Conservation (phyloP, 2,888 invertebrate species). For the Mimas tiliae region DNA sequence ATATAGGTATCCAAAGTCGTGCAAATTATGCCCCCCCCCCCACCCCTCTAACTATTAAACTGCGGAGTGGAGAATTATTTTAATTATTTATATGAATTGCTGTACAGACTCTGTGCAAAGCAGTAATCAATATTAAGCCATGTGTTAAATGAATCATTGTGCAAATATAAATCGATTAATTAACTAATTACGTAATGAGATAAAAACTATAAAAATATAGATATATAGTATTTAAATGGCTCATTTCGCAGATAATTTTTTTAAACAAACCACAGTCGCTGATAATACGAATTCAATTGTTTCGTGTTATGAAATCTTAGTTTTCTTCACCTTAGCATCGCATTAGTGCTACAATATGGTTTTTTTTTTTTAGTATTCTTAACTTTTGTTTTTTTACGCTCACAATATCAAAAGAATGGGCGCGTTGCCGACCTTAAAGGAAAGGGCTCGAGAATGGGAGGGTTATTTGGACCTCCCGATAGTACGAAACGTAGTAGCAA, state of each 20-base stretch:
- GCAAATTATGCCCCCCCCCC: too few species aligned
- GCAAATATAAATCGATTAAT: not conserved
- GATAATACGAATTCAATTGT: not conserved
- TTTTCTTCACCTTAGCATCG: not conserved
- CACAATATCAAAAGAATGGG: too few species aligned
- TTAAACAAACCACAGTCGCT: conserved; percentile 1
- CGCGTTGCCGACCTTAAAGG: too few species aligned
- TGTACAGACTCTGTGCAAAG: not conserved
- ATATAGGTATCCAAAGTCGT: too few species aligned
- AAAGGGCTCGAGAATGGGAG: too few species aligned
- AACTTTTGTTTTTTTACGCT: too few species aligned
- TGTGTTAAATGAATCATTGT: not conserved
- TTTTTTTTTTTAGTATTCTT: not conserved
- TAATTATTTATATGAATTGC: not conserved
- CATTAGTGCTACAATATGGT: not conserved
- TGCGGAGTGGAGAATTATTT: too few species aligned
- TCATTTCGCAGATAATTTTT: not conserved
- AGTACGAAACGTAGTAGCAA: too few species aligned
- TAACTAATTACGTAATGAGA: not conserved
- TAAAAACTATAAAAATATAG: not conserved
- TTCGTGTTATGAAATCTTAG: conserved; percentile 1
- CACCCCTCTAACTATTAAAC: too few species aligned
- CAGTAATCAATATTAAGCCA: not conserved
- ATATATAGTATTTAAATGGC: not conserved
- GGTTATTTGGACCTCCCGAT: too few species aligned